A percentile compares a stretch with the other conserved stretches of the same genome.
These are phyloP conservation scores for Bos taurus DNA, from an alignment of 2,113 vertebrate species.

Conservation along the genomic window ARS-UCD2.0 NC_037344.1:37219501-37220000, in stretches of 20 bases:
- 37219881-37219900: not conserved
- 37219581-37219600: not conserved
- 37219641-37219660: not conserved
- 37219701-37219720: too few species aligned
- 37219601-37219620: not conserved
- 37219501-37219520: not conserved
- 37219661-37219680: not conserved
- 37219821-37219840: not conserved
- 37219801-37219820: not conserved
- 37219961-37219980: not conserved
- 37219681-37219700: not conserved
- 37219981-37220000: not conserved
- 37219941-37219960: not conserved
- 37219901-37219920: not conserved
- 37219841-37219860: not conserved
- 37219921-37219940: not conserved
- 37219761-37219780: not conserved
- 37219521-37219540: not conserved
- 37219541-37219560: not conserved
- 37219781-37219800: not conserved
- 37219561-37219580: not conserved
- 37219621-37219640: not conserved
- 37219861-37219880: not conserved
- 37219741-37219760: not conserved
- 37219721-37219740: not conserved